phyloP scores from a whole-genome alignment of 1,140 invertebrate species.

The Sipha flava region DNA sequence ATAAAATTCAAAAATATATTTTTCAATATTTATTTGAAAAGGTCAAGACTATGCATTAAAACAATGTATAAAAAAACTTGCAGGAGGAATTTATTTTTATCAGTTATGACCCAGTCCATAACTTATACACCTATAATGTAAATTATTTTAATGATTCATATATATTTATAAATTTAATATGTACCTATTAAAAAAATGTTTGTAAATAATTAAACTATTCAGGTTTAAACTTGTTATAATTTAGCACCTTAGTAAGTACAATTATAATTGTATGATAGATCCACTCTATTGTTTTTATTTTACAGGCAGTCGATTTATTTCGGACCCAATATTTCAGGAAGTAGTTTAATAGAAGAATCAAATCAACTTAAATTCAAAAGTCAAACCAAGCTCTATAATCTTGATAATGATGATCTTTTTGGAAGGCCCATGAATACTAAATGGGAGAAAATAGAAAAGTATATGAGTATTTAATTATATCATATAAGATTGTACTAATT shows the following conservation, averaged over 20 bases:
- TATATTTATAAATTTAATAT: no score
- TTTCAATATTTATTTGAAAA: no score
- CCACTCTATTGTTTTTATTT: not conserved
- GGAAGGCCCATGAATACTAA: not conserved
- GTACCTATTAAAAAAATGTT: no score
- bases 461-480: not conserved
- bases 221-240: not conserved
- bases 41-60: no score
- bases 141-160: no score
- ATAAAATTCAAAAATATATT: no score
- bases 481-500: not conserved
- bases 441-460: not conserved
- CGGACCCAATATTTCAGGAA: not conserved
- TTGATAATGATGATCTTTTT: slow-evolving; percentile 19
- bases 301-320: not conserved
- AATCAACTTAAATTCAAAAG: not conserved
- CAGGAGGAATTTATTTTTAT: no score
- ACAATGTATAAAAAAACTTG: no score
- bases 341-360: not conserved
- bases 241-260: not conserved
- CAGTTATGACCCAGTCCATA: no score
- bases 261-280: not conserved
- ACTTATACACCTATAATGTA: no score
- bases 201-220: no score
- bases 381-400: not conserved